These are phyloP conservation scores for Pseudomyrmex dendroicus DNA, from an alignment of 1,140 invertebrate species.

Conservation along the genomic window DNA sequence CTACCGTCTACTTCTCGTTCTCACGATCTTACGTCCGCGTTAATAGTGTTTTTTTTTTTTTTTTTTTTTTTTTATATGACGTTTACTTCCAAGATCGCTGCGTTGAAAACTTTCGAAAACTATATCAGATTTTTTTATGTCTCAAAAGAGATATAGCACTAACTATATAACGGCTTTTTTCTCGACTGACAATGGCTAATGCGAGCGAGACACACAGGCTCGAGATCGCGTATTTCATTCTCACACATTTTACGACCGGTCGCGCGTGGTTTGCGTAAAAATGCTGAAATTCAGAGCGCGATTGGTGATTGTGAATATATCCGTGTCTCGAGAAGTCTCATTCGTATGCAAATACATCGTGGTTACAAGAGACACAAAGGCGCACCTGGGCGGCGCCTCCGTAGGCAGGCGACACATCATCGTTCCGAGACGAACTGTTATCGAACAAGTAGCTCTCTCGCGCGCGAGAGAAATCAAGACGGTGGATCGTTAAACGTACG, in stretches of 20 bases:
- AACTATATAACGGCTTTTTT: neutral
- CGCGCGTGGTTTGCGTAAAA: slow-evolving; percentile 22
- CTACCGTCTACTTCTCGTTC: slow-evolving; percentile 27
- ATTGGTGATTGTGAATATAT: no score
- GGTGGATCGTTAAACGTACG: slow-evolving; percentile 40
- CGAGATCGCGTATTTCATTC: neutral
- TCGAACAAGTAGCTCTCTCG: slow-evolving; percentile 7
- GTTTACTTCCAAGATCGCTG: slow-evolving; percentile 8
- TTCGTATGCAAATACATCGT: slow-evolving; percentile 62
- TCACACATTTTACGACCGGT: neutral
- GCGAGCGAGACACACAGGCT: neutral
- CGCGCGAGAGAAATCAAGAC: neutral
- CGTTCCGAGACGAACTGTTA: slow-evolving; percentile 24
- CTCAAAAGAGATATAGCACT: neutral
- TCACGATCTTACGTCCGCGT: slow-evolving; percentile 39
- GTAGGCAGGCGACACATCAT: slow-evolving; percentile 26
- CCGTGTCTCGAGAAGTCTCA: slow-evolving; percentile 16
- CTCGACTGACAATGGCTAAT: neutral
- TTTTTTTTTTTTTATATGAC: neutral
- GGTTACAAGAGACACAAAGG: slow-evolving; percentile 21
- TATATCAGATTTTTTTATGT: slow-evolving; percentile 1
- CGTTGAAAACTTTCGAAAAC: slow-evolving; percentile 12
- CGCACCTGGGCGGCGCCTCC: slow-evolving; percentile 48
- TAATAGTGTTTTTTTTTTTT: neutral
- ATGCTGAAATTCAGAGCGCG: slow-evolving; percentile 20